Evolutionary conservation across 2,113 vertebrate genomes (phyloP).

Genomic region (Larimichthys polyactis): DNA sequence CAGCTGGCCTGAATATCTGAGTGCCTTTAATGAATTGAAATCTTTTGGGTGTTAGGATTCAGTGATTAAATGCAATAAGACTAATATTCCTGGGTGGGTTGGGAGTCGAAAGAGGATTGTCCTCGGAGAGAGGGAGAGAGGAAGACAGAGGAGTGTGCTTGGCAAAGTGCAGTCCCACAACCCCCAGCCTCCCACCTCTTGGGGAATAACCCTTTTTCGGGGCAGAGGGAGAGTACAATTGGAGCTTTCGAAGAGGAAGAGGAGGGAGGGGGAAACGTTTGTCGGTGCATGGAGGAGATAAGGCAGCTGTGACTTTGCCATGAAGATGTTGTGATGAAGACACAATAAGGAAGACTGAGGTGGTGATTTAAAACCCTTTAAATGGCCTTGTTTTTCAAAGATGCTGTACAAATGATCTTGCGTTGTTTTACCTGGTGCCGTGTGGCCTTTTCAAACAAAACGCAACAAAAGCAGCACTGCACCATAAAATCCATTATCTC

Average conservation of each 20-base stretch:
- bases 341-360: slow-evolving; percentile 7
- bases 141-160: slow-evolving; percentile 47
- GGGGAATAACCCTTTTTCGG: slow-evolving; percentile 68
- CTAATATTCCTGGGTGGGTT: slow-evolving; percentile 90
- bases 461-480: too few species aligned
- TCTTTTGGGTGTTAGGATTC: slow-evolving; percentile 84
- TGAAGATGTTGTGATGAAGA: slow-evolving; percentile 58
- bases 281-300: slow-evolving; percentile 30
- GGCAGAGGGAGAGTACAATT: slow-evolving; percentile 54
- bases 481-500: too few species aligned
- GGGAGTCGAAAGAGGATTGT: slow-evolving; percentile 79
- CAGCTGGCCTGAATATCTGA: slow-evolving; percentile 94
- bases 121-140: slow-evolving; percentile 65
- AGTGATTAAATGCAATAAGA: slow-evolving; percentile 91
- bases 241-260: slow-evolving; percentile 37
- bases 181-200: slow-evolving; percentile 15
- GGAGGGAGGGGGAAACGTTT: slow-evolving; percentile 35
- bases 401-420: slow-evolving; percentile 2
- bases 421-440: not conserved
- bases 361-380: slow-evolving; percentile 9
- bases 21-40: slow-evolving; percentile 91
- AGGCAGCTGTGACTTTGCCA: slow-evolving; percentile 17
- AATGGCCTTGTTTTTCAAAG: not conserved
- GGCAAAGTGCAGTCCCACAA: slow-evolving; percentile 47
- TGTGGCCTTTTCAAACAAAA: too few species aligned